Evolutionary conservation across 2,888 invertebrate species (phyloP).

Genomic region (Cantharis rustica): DNA sequence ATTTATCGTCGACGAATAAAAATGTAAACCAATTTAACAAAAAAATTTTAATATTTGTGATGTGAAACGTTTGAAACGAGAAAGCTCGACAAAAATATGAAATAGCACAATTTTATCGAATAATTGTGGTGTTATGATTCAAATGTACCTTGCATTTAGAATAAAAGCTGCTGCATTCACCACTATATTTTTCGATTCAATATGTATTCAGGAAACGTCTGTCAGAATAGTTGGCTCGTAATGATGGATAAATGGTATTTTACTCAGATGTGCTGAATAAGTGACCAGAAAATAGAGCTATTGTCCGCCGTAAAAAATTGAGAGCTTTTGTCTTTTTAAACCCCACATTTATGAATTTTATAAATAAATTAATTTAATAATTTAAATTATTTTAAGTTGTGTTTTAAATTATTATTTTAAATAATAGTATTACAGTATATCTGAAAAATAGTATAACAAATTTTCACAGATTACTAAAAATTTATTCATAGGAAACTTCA

Average conservation of each 20-base stretch:
- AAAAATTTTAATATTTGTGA: too few relatives aligned
- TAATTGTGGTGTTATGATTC: neutral
- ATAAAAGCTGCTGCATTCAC: neutral
- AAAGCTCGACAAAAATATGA: neutral
- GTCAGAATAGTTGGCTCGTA: slow-evolving; percentile 28
- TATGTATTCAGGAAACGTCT: slow-evolving; percentile 33
- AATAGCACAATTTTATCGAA: neutral
- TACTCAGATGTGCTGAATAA: slow-evolving; percentile 20
- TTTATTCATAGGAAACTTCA: too few relatives aligned
- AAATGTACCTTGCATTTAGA: neutral
- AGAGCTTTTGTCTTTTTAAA: neutral
- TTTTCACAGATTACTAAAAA: too few relatives aligned
- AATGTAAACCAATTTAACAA: too few relatives aligned
- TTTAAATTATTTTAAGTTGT: too few relatives aligned
- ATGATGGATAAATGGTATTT: slow-evolving; percentile 39
- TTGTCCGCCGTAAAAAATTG: neutral
- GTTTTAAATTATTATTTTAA: too few relatives aligned
- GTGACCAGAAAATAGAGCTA: slow-evolving; percentile 1
- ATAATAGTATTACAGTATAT: too few relatives aligned
- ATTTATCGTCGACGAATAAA: neutral
- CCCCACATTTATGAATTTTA: neutral
- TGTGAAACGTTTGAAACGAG: neutral
- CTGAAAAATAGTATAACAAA: too few relatives aligned
- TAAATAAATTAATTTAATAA: too few relatives aligned
- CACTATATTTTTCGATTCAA: slow-evolving; percentile 28